Conservation (phyloP, 2,888 invertebrate species). For the Schizotus pectinicornis region DNA sequence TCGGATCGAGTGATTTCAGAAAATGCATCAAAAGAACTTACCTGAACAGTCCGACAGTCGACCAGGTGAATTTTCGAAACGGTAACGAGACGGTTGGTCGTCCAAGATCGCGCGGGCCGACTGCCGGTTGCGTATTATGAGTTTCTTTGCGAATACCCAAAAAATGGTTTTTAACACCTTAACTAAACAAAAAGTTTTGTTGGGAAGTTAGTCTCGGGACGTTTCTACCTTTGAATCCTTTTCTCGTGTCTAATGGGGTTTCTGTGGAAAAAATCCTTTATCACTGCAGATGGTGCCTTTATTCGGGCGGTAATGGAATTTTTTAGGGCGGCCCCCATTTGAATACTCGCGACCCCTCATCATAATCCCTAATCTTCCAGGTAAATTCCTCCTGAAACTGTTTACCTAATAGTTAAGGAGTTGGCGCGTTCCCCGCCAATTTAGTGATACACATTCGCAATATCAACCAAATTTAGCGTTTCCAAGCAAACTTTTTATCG, state of each 20-base stretch:
- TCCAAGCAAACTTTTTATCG: too few species aligned
- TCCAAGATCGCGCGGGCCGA: neutral
- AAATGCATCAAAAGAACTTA: conserved; percentile 4
- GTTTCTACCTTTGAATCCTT: conserved; percentile 20
- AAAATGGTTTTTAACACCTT: conserved; percentile 23
- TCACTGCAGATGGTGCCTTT: conserved; percentile 19
- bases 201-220: neutral
- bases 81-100: neutral
- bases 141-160: conserved; percentile 9
- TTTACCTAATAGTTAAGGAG: too few species aligned
- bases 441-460: too few species aligned
- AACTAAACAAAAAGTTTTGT: conserved; percentile 17
- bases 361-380: neutral
- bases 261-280: conserved; percentile 21
- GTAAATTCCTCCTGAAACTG: neutral
- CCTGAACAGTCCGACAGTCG: neutral
- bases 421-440: too few species aligned
- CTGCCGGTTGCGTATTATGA: too few species aligned
- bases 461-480: too few species aligned
- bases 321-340: conserved; percentile 2
- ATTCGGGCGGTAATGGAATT: conserved; percentile 1
- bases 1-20: neutral
- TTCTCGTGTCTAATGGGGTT: conserved; percentile 15
- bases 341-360: conserved; percentile 1
- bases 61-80: neutral